These are phyloP conservation scores for Diadema setosum DNA, from an alignment of 35 echinoderm and acorn worm species.

Conservation along the genomic window DNA sequence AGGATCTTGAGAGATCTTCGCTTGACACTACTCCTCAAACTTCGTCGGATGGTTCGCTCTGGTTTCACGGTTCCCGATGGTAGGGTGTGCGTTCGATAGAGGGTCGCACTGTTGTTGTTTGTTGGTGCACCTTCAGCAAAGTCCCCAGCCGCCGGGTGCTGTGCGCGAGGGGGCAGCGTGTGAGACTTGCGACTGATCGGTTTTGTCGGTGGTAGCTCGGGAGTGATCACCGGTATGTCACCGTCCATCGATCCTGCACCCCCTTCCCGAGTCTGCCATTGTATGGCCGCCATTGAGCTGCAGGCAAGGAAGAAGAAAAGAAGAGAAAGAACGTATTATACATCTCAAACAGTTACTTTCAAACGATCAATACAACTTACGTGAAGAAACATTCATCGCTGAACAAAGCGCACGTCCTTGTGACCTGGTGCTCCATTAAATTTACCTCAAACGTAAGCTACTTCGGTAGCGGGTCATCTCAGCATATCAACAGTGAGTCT, in stretches of 20 bases:
- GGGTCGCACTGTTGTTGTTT: constrained; percentile 9
- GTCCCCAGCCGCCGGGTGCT: background rate
- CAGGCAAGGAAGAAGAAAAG: background rate
- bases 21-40: background rate
- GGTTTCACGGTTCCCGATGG: background rate
- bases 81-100: background rate
- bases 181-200: background rate
- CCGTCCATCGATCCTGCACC: background rate
- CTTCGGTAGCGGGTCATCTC: background rate
- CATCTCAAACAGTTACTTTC: background rate
- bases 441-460: background rate
- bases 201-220: background rate
- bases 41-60: background rate
- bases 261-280: background rate
- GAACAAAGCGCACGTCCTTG: too few relatives aligned
- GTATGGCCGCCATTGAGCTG: constrained; percentile 14
- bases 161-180: background rate
- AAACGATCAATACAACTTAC: background rate
- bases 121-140: background rate
- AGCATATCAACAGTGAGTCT: too few relatives aligned
- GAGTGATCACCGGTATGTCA: background rate
- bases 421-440: background rate
- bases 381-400: too few relatives aligned
- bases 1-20: background rate
- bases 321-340: background rate